Percentiles rank a stretch among this genome's conserved stretches.
phyloP scores from a whole-genome alignment of 2,113 vertebrate genomes.

The Forbesichthys agassizii region DNA sequence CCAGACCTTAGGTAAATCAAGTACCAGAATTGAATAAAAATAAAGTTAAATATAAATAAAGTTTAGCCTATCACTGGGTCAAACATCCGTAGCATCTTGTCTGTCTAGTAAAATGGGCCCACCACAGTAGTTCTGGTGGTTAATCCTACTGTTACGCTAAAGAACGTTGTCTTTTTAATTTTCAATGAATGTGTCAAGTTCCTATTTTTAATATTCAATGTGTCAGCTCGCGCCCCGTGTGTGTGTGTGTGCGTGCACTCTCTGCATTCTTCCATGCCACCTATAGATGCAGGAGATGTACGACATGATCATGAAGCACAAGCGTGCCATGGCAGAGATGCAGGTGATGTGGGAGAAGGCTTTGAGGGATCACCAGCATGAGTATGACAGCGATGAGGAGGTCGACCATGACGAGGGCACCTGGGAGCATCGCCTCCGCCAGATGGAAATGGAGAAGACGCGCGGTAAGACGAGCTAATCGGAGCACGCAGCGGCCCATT shows the following conservation, averaged over 20 bases:
- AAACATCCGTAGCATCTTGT: too few species aligned
- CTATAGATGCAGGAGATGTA: conserved; percentile 98
- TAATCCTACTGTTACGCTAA: too few species aligned
- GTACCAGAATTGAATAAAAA: too few species aligned
- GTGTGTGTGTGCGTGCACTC: rapidly evolving
- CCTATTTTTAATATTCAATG: too few species aligned
- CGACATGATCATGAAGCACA: conserved; percentile 97
- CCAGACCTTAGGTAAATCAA: too few species aligned
- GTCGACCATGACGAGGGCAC: conserved; percentile 88
- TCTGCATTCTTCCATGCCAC: neutral
- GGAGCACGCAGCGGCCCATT: neutral
- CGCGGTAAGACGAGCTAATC: conserved; percentile 75
- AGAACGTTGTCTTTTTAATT: too few species aligned
- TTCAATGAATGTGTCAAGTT: too few species aligned
- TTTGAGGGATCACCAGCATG: conserved; percentile 88
- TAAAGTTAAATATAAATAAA: too few species aligned
- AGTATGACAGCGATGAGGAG: conserved; percentile 96
- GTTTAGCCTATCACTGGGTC: too few species aligned
- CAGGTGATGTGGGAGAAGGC: conserved; percentile 95
- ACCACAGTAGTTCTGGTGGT: too few species aligned
- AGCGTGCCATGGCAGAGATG: conserved; percentile 95
- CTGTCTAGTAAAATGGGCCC: too few species aligned
- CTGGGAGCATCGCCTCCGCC: conserved; percentile 94
- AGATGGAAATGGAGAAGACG: conserved; percentile 99
- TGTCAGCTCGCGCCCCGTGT: neutral